Base-by-base conservation (phyloP, 1,140 invertebrate genomes). In the Daktulosphaira vitifoliae region DNA sequence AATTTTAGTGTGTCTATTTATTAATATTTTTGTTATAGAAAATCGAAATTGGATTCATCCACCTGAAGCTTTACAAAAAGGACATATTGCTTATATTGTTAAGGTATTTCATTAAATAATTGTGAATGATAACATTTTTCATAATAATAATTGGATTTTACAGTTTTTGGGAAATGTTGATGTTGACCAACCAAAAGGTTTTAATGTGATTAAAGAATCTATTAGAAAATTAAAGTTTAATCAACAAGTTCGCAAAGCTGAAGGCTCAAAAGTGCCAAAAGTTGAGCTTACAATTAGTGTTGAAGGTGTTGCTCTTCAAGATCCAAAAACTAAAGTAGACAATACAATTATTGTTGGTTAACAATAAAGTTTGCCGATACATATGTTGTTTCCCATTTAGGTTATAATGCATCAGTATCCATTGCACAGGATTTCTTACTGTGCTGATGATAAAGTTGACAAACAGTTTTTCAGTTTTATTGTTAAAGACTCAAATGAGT, bases 391-490 rank as follows among this genome's bases (percentile, higher is more conserved):
- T 39, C 48, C 51, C 38, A 20, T 51, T 22, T 52, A 84, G 82
- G 77, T 79, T 72, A 91, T 96, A 50, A 78, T 93, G 72, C 88
- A 96, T 76, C 92, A 96, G 75, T 97, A 96, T 76, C 93, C 94
- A 1, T 76, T 98, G n/a, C 93, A 98, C 75, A 83, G 92, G 75
- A 97, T 98, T 76, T 96, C 92, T 0, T 98, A 97, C 76, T 97
- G 95, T 78, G 94, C 95, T 6, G 94, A 97, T 75, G 95, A 98
- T 75, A 97, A 97, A 75, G 90, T 92, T 42, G 93, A 96, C 64
- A 97, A 96, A 73, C 90, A 91, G 70, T 96, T 96, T 78, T 96
- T 98, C 77, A 89, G 86, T 71, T 98, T 98, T 75, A 96, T 98
- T 70, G 94, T 92, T 33, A 97, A 96, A 79, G 89, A 90, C 69